phyloP scores from a whole-genome alignment of 37 sponge, comb jelly and placozoan genomes.

The Spongilla lacustris region DNA sequence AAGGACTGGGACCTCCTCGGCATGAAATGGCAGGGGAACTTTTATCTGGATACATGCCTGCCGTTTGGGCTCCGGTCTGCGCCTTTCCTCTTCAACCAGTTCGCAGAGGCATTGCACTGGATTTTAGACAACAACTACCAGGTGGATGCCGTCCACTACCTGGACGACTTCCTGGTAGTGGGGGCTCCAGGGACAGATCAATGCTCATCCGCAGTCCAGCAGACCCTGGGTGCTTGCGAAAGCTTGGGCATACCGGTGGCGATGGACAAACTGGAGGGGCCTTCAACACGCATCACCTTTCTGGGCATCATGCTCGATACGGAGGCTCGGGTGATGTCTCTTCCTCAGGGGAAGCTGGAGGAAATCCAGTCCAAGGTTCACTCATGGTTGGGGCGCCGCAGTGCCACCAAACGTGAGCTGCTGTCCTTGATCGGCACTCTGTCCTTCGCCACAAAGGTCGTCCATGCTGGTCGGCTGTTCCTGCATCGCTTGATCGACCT shows the following conservation, averaged over 20 bases:
- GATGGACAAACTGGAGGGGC: constrained; percentile 19
- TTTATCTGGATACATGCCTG: constrained; percentile 27
- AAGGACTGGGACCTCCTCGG: constrained; percentile 30
- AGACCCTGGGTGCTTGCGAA: not conserved
- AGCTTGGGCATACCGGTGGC: constrained; percentile 6
- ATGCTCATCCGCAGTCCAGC: not conserved
- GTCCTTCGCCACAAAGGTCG: constrained; percentile 15
- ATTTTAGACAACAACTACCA: constrained; percentile 5
- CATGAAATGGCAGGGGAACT: constrained; percentile 27
- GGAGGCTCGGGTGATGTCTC: not conserved
- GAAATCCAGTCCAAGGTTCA: constrained; percentile 3
- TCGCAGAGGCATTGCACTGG: constrained; percentile 35
- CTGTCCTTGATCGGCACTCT: constrained; percentile 23
- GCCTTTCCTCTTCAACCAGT: constrained; percentile 9
- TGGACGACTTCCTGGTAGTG: constrained; percentile 16
- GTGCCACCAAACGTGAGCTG: constrained; percentile 33
- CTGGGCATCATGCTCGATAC: constrained; percentile 25
- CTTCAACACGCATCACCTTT: constrained; percentile 9
- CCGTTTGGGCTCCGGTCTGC: constrained; percentile 43
- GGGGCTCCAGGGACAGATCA: not conserved
- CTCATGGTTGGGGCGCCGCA: not conserved
- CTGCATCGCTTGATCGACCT: constrained; percentile 20
- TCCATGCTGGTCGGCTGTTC: constrained; percentile 28
- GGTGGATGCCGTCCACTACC: constrained; percentile 7
- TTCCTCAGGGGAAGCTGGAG: constrained; percentile 21